A percentile compares a stretch with the other conserved stretches of the same genome.
phyloP scores from a whole-genome alignment of 2,888 invertebrate genomes.

The Pteria penguin region DNA sequence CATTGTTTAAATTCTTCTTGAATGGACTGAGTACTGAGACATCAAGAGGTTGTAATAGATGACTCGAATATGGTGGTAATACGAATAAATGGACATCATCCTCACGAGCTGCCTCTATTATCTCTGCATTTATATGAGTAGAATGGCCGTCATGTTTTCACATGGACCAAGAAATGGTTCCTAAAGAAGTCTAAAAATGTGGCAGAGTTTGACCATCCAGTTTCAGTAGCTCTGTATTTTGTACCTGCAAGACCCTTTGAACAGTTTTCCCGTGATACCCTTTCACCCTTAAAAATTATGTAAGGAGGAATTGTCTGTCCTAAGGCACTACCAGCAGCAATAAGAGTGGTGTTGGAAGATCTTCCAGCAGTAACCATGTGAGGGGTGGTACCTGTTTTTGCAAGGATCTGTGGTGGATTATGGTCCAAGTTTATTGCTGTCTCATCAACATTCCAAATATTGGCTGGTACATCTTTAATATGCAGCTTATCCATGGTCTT shows the following conservation, averaged over 20 bases:
- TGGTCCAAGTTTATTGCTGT: slow-evolving; percentile 34
- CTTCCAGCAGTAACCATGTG: slow-evolving; percentile 23
- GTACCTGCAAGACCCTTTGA: slow-evolving; percentile 21
- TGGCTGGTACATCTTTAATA: slow-evolving; percentile 25
- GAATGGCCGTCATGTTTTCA: slow-evolving; percentile 38
- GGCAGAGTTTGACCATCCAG: slow-evolving; percentile 25
- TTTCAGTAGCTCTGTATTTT: too few species aligned
- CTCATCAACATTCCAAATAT: slow-evolving; percentile 44
- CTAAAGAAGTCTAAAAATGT: slow-evolving; percentile 37
- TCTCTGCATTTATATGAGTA: slow-evolving; percentile 31
- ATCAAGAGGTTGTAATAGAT: slow-evolving; percentile 40
- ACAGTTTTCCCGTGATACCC: slow-evolving; percentile 17
- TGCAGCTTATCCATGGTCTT: slow-evolving; percentile 23
- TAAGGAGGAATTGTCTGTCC: slow-evolving; percentile 44
- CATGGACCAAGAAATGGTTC: slow-evolving; percentile 37
- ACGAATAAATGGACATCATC: slow-evolving; percentile 34
- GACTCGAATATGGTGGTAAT: slow-evolving; percentile 41
- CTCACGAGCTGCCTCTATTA: slow-evolving; percentile 30
- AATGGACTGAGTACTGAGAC: slow-evolving; percentile 41
- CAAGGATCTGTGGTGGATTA: slow-evolving; percentile 37
- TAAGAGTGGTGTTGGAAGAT: slow-evolving; percentile 26
- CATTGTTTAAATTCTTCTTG: slow-evolving; percentile 33
- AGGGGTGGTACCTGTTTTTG: slow-evolving; percentile 33
- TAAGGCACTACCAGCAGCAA: slow-evolving; percentile 40
- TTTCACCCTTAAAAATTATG: slow-evolving; percentile 38